Evolutionary conservation across 2,888 invertebrate genomes (phyloP), one percentile per base, ranked within the genome.

Genomic region (Polymixis lichenea): DNA sequence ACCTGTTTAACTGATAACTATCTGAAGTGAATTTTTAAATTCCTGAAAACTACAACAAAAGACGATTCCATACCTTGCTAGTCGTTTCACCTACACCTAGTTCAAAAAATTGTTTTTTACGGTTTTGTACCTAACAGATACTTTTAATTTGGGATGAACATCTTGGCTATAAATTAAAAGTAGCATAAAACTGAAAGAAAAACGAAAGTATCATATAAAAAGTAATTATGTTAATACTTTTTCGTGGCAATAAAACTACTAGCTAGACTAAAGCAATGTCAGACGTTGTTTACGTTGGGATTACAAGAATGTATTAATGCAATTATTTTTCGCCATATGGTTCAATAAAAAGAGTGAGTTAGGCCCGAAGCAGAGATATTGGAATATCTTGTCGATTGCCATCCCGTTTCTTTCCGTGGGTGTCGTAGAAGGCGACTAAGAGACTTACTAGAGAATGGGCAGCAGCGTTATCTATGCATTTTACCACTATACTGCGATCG

Each of bases 301-400:
- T 43, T 64, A 67, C 58, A 38, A 58, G 51, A 32, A 38, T 19
- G 53, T 43, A 64, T 49, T 72, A 43, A 32, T 69, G 25, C 19
- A 60, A 68, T 8, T 64, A 67, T 84, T 71, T 77, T 55, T 72
- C 51, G 28, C 46, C 43, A 70, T 13, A 22, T 13, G 19, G 51
- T 58, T 75, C 53, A 71, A 72, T 51, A 71, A 73, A 69, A 69
- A 46, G 25, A 28, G 3, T n/a, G 17, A 70, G 43, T 62, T 62
- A 19, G 61, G 56, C 55, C 17, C 56, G 25, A 72, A 55, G 25
- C 49, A 66, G 62, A 66, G 70, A 56, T 70, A 75, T 78, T 77
- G 72, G 55, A 82, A 78, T 85, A 82, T 82, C 82, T 75, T 61
- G 61, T 9, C 49, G 32, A n/a, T n/a, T n/a, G n/a, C n/a, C n/a